Percentiles rank a stretch among this genome's conserved stretches.
phyloP scores from a whole-genome alignment of 2,113 vertebrate genomes.

The Semicossyphus pulcher region DNA sequence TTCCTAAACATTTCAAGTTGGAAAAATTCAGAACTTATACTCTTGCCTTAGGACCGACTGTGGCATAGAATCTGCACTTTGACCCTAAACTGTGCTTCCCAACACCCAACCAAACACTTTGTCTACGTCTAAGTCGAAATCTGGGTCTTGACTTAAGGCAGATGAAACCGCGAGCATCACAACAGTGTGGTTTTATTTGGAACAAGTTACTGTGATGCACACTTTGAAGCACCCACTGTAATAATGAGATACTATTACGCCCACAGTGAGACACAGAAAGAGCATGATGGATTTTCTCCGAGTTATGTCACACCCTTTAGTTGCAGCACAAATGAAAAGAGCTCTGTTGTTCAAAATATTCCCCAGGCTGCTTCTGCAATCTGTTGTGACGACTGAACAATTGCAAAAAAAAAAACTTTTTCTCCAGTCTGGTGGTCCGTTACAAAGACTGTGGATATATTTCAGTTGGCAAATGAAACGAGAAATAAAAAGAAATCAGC shows the following conservation, averaged over 20 bases:
- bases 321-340: slow-evolving; percentile 25
- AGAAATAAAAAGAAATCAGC: slow-evolving; percentile 6
- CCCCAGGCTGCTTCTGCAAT: slow-evolving; percentile 33
- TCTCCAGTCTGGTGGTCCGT: background rate
- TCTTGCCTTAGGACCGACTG: slow-evolving; percentile 16
- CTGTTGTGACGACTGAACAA: slow-evolving; percentile 29
- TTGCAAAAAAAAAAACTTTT: background rate
- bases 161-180: background rate
- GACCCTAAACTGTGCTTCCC: slow-evolving; percentile 3
- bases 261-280: slow-evolving; percentile 3
- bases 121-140: background rate
- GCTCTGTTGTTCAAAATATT: slow-evolving; percentile 28
- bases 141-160: background rate
- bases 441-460: background rate
- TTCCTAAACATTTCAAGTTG: slow-evolving; percentile 58
- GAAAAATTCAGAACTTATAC: slow-evolving; percentile 36
- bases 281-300: background rate
- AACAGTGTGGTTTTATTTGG: background rate
- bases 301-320: slow-evolving; percentile 31
- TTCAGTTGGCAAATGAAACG: background rate
- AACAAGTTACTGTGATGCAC: background rate
- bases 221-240: background rate
- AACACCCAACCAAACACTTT: background rate
- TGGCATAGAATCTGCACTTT: slow-evolving; percentile 25
- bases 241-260: slow-evolving; percentile 1